A percentile compares a stretch with the other conserved stretches of the same genome.
Evolutionary conservation across 2,888 invertebrate genomes (phyloP).

Genomic region (Parelbella ahira): DNA sequence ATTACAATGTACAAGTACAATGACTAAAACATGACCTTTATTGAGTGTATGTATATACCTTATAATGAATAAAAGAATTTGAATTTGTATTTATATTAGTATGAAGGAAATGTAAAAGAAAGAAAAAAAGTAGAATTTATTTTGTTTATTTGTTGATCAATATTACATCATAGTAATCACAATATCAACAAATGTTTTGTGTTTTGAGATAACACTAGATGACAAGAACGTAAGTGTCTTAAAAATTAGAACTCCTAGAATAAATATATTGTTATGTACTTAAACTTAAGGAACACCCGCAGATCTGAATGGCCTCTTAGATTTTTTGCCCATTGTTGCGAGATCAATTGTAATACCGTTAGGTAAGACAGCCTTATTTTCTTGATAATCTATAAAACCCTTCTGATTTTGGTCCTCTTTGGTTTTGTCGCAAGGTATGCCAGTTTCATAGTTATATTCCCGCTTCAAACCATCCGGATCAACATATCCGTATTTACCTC

Average conservation of each 20-base stretch:
- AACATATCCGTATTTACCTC: constrained; percentile 91
- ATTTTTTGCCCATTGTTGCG: constrained; percentile 85
- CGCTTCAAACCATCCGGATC: constrained; percentile 91
- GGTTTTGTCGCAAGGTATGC: constrained; percentile 84
- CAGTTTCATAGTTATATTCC: constrained; percentile 91
- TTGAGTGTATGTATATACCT: too few relatives aligned
- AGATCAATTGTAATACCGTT: constrained; percentile 87
- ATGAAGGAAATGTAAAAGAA: not conserved
- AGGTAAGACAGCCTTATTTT: constrained; percentile 86
- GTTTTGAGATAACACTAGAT: constrained; percentile 44
- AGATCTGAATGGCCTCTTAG: constrained; percentile 83
- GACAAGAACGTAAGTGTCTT: constrained; percentile 59
- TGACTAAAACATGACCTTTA: too few relatives aligned
- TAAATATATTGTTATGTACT: constrained; percentile 58
- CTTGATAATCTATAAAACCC: constrained; percentile 87
- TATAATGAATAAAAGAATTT: too few relatives aligned
- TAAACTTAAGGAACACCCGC: constrained; percentile 68
- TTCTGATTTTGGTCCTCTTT: constrained; percentile 78
- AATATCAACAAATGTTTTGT: constrained; percentile 35
- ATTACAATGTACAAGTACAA: too few relatives aligned
- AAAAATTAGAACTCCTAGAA: constrained; percentile 65
- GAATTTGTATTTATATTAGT: not conserved
- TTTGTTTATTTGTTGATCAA: constrained; percentile 37
- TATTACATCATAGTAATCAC: constrained; percentile 35
- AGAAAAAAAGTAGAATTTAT: constrained; percentile 2